Conservation (phyloP, 2,888 invertebrate genomes). For the Chymomyza fuscimana region DNA sequence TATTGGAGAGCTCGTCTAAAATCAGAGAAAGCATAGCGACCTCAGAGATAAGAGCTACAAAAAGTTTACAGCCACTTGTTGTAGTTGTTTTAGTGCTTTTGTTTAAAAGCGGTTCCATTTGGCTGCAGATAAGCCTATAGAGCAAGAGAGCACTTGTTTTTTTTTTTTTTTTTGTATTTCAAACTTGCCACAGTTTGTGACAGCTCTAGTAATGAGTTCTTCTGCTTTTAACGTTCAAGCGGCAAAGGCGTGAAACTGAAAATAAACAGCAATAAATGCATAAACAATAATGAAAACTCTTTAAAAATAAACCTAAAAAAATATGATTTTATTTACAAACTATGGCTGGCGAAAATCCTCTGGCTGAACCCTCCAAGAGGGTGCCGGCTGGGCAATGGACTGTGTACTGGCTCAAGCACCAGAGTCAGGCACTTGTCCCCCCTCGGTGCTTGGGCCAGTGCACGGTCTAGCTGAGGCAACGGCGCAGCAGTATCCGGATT, state of each 20-base stretch:
- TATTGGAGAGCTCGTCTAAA: background rate
- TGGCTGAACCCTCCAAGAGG: too few relatives aligned
- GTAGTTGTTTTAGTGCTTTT: constrained; percentile 31
- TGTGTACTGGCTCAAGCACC: too few relatives aligned
- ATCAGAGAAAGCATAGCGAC: background rate
- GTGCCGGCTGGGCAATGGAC: too few relatives aligned
- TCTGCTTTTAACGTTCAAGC: background rate
- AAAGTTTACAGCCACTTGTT: constrained; percentile 42
- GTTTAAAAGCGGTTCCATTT: constrained; percentile 55
- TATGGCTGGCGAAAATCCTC: too few relatives aligned
- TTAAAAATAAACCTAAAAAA: background rate
- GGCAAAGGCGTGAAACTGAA: background rate
- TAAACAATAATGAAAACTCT: background rate
- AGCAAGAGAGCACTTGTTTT: background rate
- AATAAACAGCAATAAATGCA: background rate
- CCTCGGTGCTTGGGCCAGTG: too few relatives aligned
- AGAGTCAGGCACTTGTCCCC: too few relatives aligned
- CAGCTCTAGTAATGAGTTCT: background rate
- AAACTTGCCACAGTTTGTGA: constrained; percentile 4
- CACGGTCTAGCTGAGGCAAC: too few relatives aligned
- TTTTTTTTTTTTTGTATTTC: background rate
- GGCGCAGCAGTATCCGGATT: too few relatives aligned
- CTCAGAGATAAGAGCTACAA: constrained; percentile 17
- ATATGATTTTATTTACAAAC: background rate
- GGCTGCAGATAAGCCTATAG: constrained; percentile 35